Percentiles rank a stretch among this genome's conserved stretches.
phyloP scores from a whole-genome alignment of 2,797 vertebrate genomes.

The Dermochelys coriacea region DNA sequence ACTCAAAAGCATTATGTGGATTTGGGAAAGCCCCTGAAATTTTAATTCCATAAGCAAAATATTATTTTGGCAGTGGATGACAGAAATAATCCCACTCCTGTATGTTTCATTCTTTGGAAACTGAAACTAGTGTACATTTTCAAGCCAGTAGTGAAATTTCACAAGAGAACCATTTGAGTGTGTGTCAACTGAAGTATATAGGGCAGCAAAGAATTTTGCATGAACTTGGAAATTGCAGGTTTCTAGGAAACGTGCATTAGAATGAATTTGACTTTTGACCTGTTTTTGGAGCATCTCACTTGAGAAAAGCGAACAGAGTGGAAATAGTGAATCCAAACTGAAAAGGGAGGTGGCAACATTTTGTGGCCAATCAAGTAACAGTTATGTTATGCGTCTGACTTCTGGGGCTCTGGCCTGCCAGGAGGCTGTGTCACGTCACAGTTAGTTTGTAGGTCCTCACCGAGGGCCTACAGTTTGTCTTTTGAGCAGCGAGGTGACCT shows the following conservation, averaged over 20 bases:
- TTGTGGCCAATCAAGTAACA: background rate
- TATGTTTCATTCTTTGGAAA: conserved; percentile 77
- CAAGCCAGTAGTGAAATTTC: conserved; percentile 52
- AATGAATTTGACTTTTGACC: background rate
- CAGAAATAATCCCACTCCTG: conserved; percentile 80
- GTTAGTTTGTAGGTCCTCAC: too few species aligned
- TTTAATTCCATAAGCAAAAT: conserved; percentile 81
- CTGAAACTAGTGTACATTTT: conserved; percentile 68
- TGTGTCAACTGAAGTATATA: background rate
- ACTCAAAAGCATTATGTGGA: conserved; percentile 73
- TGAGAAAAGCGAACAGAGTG: background rate
- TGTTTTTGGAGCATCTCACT: background rate
- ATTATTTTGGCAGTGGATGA: conserved; percentile 81
- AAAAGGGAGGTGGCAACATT: background rate
- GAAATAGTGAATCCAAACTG: background rate
- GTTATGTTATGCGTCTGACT: accelerated
- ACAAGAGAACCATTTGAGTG: conserved; percentile 33
- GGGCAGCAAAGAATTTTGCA: background rate
- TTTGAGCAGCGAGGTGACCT: background rate
- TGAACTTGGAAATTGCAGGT: background rate
- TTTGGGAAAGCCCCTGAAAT: conserved; percentile 78
- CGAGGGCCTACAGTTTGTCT: background rate
- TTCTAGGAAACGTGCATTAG: background rate
- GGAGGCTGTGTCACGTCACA: accelerated
- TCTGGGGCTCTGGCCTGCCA: background rate